phyloP scores from a whole-genome alignment of 2,888 invertebrate species.

The Brachylomia viminalis region DNA sequence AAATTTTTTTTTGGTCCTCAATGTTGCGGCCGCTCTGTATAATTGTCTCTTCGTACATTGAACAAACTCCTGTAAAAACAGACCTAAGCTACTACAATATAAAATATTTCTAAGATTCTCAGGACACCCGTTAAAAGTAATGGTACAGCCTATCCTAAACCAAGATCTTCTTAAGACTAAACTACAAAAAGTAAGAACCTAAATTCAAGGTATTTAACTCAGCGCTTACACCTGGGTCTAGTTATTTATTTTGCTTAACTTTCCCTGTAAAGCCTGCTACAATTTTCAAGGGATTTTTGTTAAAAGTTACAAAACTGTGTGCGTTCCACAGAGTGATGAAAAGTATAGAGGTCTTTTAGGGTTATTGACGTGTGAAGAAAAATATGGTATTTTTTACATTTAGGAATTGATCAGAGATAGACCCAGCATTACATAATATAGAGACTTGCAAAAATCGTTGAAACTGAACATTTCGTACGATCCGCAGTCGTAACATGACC shows the following conservation, averaged over 20 bases:
- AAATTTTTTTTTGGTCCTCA: too few relatives aligned
- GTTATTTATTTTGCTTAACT: constrained; percentile 24
- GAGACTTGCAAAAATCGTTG: too few relatives aligned
- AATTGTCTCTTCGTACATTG: not conserved
- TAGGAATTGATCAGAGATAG: not conserved
- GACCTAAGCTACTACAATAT: not conserved
- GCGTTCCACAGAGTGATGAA: not conserved
- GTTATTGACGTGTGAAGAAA: not conserved
- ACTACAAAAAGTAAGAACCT: constrained; percentile 7
- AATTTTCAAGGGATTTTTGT: constrained; percentile 45
- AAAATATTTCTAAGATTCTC: constrained; percentile 15
- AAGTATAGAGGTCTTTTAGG: not conserved
- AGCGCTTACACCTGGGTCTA: constrained; percentile 31
- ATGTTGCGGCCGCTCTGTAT: too few relatives aligned
- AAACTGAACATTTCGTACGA: too few relatives aligned
- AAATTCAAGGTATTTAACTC: constrained; percentile 10
- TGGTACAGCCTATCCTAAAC: not conserved
- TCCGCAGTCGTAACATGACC: too few relatives aligned
- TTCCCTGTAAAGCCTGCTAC: constrained; percentile 10
- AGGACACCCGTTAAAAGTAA: constrained; percentile 21
- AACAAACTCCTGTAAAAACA: not conserved
- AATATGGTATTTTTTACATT: not conserved
- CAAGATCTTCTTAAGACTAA: not conserved
- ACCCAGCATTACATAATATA: not conserved
- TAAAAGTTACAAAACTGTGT: constrained; percentile 31